Base-by-base conservation (phyloP, 2,888 invertebrate genomes). In the Junonia oenone region DNA sequence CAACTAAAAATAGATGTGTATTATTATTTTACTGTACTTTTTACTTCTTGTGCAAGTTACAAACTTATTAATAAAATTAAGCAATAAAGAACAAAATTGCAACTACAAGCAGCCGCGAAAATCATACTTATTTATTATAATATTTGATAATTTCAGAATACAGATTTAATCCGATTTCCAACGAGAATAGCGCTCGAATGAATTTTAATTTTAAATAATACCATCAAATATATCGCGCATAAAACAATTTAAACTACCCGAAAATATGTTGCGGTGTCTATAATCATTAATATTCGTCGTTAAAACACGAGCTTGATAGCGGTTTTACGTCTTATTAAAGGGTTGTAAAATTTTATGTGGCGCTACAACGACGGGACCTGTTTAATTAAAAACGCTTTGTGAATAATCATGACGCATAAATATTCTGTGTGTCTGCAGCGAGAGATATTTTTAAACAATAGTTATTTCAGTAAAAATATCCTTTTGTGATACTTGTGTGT, bases 381-480 rank as follows among this genome's bases (percentile, higher is more conserved):
- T 81, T 85, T 89, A 89, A 89, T 89, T 89, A 89, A 89, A 89
- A 83, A 88, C 86, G 89, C 72, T 77, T 73, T 78, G 73, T 78
- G 89, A 86, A 89, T 89, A 88, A 82, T 82, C 77, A 86, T 84
- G 80, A 81, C 71, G 75, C 70, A 75, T 78, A 76, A 81, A 82
- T 76, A 81, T 76, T 74, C 81, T 77, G 62, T 64, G 62, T 63
- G 50, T 58, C 53, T 53, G 50, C 13, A 43, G 29, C 40, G 56
- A 35, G 45, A 40, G 26, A 55, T 45, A 52, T 40, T 43, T 48
- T 48, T 48, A 31, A n/a, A 40, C 38, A 19, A 40, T 19, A 40
- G 17, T 9, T 19, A 11, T 33, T 33, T 33, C 31, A 33, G n/a
- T 33, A 33, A 33, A 33, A n/a, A 4, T 38, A 38, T 17, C 5